These are phyloP conservation scores for Enchytraeus crypticus DNA, from an alignment of 2,888 invertebrate species.

Conservation along the genomic window DNA sequence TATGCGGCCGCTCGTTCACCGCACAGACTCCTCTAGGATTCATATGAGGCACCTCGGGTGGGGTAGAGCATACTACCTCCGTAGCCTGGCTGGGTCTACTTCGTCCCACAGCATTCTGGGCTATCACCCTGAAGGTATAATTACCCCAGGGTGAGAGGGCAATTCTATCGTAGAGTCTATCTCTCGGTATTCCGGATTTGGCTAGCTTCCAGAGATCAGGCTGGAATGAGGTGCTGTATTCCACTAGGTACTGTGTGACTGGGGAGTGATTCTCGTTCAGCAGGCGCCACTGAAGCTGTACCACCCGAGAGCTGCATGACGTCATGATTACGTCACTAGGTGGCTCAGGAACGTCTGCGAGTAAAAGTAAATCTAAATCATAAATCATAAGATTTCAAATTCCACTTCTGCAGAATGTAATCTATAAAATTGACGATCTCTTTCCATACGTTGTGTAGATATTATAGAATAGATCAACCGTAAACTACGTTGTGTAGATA, in stretches of 20 bases:
- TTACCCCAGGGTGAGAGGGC: constrained; percentile 30
- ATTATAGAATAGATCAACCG: too few relatives aligned
- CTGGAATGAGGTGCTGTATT: constrained; percentile 28
- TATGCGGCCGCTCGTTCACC: constrained; percentile 20
- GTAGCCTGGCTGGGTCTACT: constrained; percentile 20
- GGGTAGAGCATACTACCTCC: constrained; percentile 13
- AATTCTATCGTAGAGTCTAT: constrained; percentile 24
- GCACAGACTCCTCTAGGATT: constrained; percentile 26
- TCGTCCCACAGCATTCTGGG: constrained; percentile 20
- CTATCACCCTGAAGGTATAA: constrained; percentile 26
- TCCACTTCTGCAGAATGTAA: too few relatives aligned
- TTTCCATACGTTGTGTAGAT: too few relatives aligned
- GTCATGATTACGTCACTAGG: constrained; percentile 24
- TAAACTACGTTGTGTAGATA: too few relatives aligned
- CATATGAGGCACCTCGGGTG: constrained; percentile 26
- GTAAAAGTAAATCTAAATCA: too few relatives aligned
- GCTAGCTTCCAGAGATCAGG: constrained; percentile 24
- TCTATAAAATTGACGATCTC: too few relatives aligned
- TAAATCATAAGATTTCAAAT: too few relatives aligned
- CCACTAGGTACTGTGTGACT: constrained; percentile 26
- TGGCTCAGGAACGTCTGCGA: constrained; percentile 29
- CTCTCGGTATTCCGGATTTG: constrained; percentile 19
- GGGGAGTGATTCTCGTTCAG: constrained; percentile 26
- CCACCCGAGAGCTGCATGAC: constrained; percentile 23
- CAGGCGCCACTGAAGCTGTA: constrained; percentile 26